Base-by-base conservation (phyloP, 2,113 vertebrate genomes). In the Hoplias malabaricus region DNA sequence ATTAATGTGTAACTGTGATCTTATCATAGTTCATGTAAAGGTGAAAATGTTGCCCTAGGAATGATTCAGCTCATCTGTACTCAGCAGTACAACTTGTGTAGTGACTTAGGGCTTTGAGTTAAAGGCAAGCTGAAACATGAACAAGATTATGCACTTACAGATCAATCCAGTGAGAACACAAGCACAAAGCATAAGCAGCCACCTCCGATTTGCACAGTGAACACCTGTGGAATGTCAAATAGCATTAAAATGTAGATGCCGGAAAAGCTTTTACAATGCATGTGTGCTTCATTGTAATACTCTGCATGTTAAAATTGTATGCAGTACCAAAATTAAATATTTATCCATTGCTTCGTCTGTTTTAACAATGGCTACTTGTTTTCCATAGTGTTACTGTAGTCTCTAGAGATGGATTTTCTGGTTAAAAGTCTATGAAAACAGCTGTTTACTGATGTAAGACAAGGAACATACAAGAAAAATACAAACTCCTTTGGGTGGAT, bases 121-220 rank as follows among this genome's bases (percentile, higher is more conserved):
- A 42, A 25, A 43, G 42, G 43, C 27, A 50, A 36, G 33, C 2
- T 27, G 21, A 50, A 34, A 75, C 72, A 48, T 31, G 8, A 23
- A 33, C 29, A 67, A 75, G 61, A 73, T 46, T 48, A 13, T 79
- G 81, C 54, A 90, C 91, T 93, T 84, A 93, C 92, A 92, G 75
- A 93, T 80, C 63, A 91, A 78, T 79, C 90, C 84, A 57, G 66
- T 82, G 46, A 93, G 77, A 33, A 88, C 42, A n/a, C 73, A 78
- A 23, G 87, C 63, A 76, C 86, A 86, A 83, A 85, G 83, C 80
- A 92, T 66, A 77, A 90, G 11, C 16, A 90, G 67, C 6, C 87
- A 86, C 68, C 77, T 80, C 81, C 84, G 84, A 74, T 77, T 86
- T 66, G 80, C 77, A 83, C 89, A 87, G 70, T 88, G 42, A 57